phyloP scores from a whole-genome alignment of 2,113 vertebrate genomes.

The Cettia cetti region DNA sequence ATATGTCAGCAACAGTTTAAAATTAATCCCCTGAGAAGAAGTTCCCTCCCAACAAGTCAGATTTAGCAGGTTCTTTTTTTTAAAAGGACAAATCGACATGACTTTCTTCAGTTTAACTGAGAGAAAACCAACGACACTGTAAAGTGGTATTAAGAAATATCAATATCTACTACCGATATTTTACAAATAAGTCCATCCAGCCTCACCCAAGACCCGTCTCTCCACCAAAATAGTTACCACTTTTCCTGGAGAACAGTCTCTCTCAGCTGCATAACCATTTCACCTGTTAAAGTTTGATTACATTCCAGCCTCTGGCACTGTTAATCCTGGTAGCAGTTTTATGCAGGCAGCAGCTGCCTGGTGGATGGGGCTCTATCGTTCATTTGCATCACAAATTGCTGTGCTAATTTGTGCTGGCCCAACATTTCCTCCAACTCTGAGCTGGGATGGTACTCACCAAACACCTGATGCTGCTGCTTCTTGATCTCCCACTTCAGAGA shows the following conservation, averaged over 20 bases:
- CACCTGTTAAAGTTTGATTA: slow-evolving; percentile 60
- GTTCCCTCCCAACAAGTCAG: neutral
- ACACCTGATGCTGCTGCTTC: neutral
- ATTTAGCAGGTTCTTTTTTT: neutral
- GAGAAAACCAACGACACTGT: neutral
- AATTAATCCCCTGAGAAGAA: neutral
- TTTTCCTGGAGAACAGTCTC: neutral
- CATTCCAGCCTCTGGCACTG: slow-evolving; percentile 57
- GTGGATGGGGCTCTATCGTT: neutral
- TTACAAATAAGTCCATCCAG: neutral
- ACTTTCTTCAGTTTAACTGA: neutral
- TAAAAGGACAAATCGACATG: neutral
- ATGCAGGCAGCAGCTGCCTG: slow-evolving; percentile 40
- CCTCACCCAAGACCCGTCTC: neutral
- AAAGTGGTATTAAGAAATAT: neutral
- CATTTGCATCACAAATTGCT: neutral
- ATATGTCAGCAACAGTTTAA: neutral
- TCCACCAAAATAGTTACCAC: neutral
- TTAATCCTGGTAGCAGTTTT: slow-evolving; percentile 48
- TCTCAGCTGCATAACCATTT: neutral
- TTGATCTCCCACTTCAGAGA: neutral
- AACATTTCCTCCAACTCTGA: neutral
- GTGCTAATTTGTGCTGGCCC: neutral
- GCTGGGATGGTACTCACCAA: slow-evolving; percentile 12
- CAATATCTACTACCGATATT: neutral